Conservation (phyloP, 2,113 vertebrate species). For the Bufo gargarizans region DNA sequence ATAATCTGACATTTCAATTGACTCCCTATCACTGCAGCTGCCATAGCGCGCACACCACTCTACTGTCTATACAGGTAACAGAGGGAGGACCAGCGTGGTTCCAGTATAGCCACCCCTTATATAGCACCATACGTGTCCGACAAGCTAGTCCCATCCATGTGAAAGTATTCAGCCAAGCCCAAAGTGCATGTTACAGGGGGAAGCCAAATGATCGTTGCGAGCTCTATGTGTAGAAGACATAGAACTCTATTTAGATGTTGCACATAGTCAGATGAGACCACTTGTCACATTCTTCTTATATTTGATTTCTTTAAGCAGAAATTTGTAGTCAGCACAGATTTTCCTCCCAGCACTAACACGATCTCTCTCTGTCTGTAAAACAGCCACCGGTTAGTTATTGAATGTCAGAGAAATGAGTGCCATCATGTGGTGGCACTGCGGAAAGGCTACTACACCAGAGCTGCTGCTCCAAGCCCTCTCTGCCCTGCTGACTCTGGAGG, state of each 20-base stretch:
- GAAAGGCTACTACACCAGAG: not conserved
- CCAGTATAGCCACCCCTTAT: no score
- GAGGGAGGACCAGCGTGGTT: no score
- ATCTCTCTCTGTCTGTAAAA: not conserved
- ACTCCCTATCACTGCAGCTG: no score
- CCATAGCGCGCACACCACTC: no score
- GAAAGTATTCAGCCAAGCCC: not conserved
- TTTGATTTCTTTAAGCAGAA: not conserved
- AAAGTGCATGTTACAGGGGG: no score
- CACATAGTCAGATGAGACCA: no score
- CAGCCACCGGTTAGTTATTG: not conserved
- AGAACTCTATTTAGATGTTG: no score
- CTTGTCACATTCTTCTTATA: not conserved
- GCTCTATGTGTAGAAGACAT: no score
- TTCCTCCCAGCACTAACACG: not conserved
- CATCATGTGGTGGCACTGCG: not conserved
- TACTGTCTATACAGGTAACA: no score
- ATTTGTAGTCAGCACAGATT: not conserved
- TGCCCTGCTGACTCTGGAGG: not conserved
- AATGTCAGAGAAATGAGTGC: conserved; percentile 9
- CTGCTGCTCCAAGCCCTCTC: not conserved
- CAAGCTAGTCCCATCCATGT: not conserved
- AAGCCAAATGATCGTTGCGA: no score
- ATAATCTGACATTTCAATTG: no score
- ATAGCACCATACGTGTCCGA: no score